Percentiles rank a stretch among this genome's conserved stretches.
These are phyloP conservation scores for Sminthurides aquaticus DNA, from an alignment of 2,888 invertebrate genomes.

Conservation along the genomic window DNA sequence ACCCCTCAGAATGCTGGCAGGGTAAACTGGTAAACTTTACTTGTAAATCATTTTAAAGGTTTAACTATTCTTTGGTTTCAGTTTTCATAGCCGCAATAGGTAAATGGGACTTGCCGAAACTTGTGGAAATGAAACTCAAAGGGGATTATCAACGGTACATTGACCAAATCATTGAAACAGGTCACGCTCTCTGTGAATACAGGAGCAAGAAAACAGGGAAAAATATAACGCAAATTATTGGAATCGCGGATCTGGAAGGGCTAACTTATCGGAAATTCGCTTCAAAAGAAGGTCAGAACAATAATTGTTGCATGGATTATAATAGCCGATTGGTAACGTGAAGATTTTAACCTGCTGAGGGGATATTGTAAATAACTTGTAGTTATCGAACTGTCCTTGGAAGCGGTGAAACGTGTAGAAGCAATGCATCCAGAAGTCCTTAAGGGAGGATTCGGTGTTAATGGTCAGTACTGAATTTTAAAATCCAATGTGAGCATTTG, in stretches of 20 bases:
- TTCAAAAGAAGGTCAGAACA: constrained; percentile 20
- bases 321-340: too few species aligned
- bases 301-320: background rate
- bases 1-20: too few species aligned
- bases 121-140: constrained; percentile 30
- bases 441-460: constrained; percentile 18
- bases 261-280: constrained; percentile 20
- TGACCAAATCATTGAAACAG: constrained; percentile 31
- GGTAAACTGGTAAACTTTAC: background rate
- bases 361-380: background rate
- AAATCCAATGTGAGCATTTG: too few species aligned
- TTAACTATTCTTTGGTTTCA: constrained; percentile 8
- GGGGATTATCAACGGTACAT: constrained; percentile 34
- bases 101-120: constrained; percentile 30
- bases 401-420: constrained; percentile 15
- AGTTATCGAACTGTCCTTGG: constrained; percentile 19
- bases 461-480: constrained; percentile 20
- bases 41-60: background rate
- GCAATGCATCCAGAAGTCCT: constrained; percentile 21
- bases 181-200: constrained; percentile 23
- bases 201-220: constrained; percentile 21
- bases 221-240: constrained; percentile 31
- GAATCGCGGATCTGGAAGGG: constrained; percentile 29
- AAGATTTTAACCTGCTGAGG: too few species aligned
- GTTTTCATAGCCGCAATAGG: constrained; percentile 33